Percentiles rank a stretch among this genome's conserved stretches.
phyloP scores from a whole-genome alignment of 53 echinoderm and acorn worm genomes.

The Stichopus horrens region DNA sequence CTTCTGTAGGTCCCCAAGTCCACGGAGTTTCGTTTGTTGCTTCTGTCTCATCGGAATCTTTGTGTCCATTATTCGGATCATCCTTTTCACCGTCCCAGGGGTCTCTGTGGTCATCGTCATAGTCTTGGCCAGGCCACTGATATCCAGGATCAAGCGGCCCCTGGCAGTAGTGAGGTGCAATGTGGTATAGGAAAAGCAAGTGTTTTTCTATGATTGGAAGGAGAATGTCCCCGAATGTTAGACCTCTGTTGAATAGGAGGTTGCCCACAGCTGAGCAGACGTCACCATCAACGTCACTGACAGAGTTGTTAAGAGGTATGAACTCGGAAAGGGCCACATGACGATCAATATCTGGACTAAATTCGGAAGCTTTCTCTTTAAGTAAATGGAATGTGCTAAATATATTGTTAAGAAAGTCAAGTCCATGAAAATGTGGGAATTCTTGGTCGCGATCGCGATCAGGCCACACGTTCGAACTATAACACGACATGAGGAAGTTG shows the following conservation, averaged over 20 bases:
- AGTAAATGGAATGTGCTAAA: not conserved
- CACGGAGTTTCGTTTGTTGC: too few species aligned
- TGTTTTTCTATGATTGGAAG: slow-evolving; percentile 16
- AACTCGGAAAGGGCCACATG: slow-evolving; percentile 20
- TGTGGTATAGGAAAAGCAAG: not conserved
- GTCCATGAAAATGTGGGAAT: not conserved
- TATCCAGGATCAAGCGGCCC: slow-evolving; percentile 23
- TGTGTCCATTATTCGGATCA: not conserved
- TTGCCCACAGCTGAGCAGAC: slow-evolving; percentile 13
- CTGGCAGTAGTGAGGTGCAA: slow-evolving; percentile 40
- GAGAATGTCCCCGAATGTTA: not conserved
- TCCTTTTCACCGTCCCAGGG: not conserved
- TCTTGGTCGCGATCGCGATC: not conserved
- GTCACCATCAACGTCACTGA: not conserved
- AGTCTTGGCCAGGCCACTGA: slow-evolving; percentile 22
- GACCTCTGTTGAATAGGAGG: not conserved
- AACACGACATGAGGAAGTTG: not conserved
- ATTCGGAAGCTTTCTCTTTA: slow-evolving; percentile 6
- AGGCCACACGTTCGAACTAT: not conserved
- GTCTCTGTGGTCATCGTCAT: slow-evolving; percentile 7
- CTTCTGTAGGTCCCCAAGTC: too few species aligned
- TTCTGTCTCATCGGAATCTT: too few species aligned
- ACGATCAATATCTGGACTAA: not conserved
- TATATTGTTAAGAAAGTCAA: slow-evolving; percentile 4
- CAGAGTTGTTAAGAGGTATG: not conserved